Evolutionary conservation across 2,113 vertebrate genomes (phyloP), one percentile per base, ranked within the genome.

Genomic region (Enhydra lutris): DNA sequence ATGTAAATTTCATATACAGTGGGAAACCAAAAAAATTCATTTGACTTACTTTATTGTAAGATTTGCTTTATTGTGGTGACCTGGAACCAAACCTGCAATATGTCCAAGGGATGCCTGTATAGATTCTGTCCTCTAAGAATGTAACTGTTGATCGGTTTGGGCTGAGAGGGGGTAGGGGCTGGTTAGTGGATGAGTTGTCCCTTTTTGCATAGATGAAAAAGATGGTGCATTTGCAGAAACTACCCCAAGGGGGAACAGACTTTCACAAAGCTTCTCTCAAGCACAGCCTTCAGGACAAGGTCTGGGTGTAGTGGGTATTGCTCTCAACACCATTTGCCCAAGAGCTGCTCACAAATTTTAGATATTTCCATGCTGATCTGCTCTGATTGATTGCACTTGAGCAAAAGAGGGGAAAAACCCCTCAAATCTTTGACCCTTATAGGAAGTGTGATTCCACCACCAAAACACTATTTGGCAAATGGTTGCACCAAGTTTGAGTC

Each of bases 391-490:
- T 55, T 82, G 21, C 61, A 67, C 34, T 69, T 15, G 89, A 82
- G n/a, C 52, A 80, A 55, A 81, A 14, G 1, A 11, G 73, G 7
- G 24, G 4, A 17, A 87, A 96, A 55, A 55, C 5, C 59, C 21
- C 21, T 69, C 36, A 18, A 86, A 67, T 39, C 11, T 61, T 89
- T 89, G 59, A 63, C 65, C 45, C 4, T 94, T 89, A 65, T 13
- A 88, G 24, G 55, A 96, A 94, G 36, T 73, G 4, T 84, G 74
- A 93, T 78, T 85, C 47, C 50, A 82, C 26, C 42, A 8, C 67
- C 67, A 69, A 69, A 21, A 69, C 59, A 17, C 2, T 29, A 36
- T 50, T 92, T 95, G 55, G 9, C 15, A 67, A 97, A 96, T 6
- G 2, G 13, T 86, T 67, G 14, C 29, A 3, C 67, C 23, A 67